These are phyloP conservation scores for Halotydeus destructor DNA, from an alignment of 1,140 invertebrate species.

Conservation along the genomic window DNA sequence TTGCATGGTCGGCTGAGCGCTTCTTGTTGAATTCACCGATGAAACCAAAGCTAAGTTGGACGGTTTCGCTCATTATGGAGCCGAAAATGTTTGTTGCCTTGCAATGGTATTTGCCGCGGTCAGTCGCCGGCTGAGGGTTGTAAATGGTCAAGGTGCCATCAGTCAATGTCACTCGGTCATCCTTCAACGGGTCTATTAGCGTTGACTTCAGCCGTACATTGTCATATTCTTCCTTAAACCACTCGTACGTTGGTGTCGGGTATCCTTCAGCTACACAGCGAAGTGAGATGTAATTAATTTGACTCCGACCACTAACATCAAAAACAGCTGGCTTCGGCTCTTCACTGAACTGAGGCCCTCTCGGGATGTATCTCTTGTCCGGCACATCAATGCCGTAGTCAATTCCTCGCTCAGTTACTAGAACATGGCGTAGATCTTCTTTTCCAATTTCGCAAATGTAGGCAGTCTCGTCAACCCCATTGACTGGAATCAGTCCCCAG, in stretches of 20 bases:
- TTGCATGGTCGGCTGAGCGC: slow-evolving; percentile 52
- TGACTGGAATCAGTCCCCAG: slow-evolving; percentile 62
- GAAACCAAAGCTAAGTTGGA: slow-evolving; percentile 66
- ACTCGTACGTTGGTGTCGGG: slow-evolving; percentile 69
- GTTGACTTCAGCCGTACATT: slow-evolving; percentile 41
- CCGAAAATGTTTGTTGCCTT: slow-evolving; percentile 71
- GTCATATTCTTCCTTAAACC: slow-evolving; percentile 70
- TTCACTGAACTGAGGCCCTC: slow-evolving; percentile 65
- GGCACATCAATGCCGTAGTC: slow-evolving; percentile 53
- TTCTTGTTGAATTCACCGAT: slow-evolving; percentile 77
- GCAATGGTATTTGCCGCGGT: slow-evolving; percentile 75
- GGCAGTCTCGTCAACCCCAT: slow-evolving; percentile 45
- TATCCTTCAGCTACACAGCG: slow-evolving; percentile 69
- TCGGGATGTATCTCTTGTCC: slow-evolving; percentile 53
- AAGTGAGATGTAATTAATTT: slow-evolving; percentile 48
- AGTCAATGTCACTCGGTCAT: slow-evolving; percentile 58
- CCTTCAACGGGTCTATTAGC: slow-evolving; percentile 49
- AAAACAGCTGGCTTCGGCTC: slow-evolving; percentile 61
- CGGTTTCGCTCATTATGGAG: slow-evolving; percentile 63
- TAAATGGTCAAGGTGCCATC: slow-evolving; percentile 76
- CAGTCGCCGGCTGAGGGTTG: slow-evolving; percentile 45
- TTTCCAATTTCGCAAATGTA: slow-evolving; percentile 69
- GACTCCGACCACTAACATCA: slow-evolving; percentile 43
- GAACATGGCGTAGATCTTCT: slow-evolving; percentile 1
- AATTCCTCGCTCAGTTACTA: slow-evolving; percentile 19